A percentile compares a stretch with the other conserved stretches of the same genome.
Evolutionary conservation across 2,797 vertebrate species (phyloP).

Genomic region (Apodemus agrarius): DNA sequence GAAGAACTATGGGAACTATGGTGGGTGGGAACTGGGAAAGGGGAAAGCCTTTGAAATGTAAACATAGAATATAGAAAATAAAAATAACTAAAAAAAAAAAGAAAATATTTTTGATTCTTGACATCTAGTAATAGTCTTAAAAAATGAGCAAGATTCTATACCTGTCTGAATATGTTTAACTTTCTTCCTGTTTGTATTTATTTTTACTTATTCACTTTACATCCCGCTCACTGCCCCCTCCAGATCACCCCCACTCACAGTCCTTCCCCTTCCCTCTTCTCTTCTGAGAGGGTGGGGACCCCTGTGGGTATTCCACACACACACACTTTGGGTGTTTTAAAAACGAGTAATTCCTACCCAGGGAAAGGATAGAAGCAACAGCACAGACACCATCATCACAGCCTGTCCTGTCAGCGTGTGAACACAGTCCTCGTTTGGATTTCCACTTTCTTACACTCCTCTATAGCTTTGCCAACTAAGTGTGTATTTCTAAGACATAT

Average conservation of each 20-base stretch:
- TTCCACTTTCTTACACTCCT: background rate
- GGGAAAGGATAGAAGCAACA: background rate
- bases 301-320: background rate
- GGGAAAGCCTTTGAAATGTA: too few relatives aligned
- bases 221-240: background rate
- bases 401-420: background rate
- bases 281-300: too few relatives aligned
- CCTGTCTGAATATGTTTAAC: conserved; percentile 6
- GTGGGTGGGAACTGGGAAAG: too few relatives aligned
- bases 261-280: background rate
- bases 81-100: too few relatives aligned
- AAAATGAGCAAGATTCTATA: background rate
- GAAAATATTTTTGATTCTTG: conserved; percentile 31
- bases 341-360: background rate
- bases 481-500: conserved; percentile 15
- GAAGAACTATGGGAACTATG: too few relatives aligned
- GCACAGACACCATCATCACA: background rate
- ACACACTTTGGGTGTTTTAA: too few relatives aligned
- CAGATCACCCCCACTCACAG: background rate
- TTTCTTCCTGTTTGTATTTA: conserved; percentile 18
- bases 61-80: too few relatives aligned
- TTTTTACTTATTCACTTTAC: background rate
- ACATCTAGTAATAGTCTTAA: background rate
- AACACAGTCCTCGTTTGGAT: background rate
- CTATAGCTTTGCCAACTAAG: background rate